Evolutionary conservation across 1,140 invertebrate species (phyloP).

Genomic region (Bombus fervidus): DNA sequence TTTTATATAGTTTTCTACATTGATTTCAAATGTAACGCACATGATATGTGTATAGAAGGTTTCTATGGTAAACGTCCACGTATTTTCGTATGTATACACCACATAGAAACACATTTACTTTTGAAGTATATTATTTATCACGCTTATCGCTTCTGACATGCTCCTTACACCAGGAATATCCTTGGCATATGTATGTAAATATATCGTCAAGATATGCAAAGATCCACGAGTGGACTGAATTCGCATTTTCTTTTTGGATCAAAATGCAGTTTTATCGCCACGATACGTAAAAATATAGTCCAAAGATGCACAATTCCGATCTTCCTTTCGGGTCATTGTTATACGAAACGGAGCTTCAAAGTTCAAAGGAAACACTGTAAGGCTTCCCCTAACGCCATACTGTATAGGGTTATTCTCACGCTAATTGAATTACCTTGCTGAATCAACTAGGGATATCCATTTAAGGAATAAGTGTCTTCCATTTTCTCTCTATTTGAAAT

Average conservation of each 20-base stretch:
- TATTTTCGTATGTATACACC: neutral
- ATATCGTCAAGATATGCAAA: neutral
- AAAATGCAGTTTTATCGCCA: neutral
- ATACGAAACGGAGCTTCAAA: neutral
- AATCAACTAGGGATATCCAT: too few species aligned
- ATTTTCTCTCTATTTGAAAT: neutral
- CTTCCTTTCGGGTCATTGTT: neutral
- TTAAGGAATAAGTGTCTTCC: neutral
- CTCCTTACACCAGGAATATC: neutral
- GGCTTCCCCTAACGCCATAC: too few species aligned
- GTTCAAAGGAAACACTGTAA: neutral
- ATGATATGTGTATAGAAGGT: neutral
- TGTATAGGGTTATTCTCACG: too few species aligned
- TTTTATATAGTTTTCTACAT: neutral
- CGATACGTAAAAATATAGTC: neutral
- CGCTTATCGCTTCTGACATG: neutral
- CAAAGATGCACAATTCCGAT: neutral
- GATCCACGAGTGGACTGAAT: neutral
- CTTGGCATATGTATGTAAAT: neutral
- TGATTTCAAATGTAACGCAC: neutral
- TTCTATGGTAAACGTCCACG: neutral
- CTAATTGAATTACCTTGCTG: too few species aligned
- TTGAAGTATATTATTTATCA: neutral
- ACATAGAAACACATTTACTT: too few species aligned
- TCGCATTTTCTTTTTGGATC: neutral